Base-by-base conservation (phyloP, 2,797 vertebrate species). In the Pseudomugil tenellus region DNA sequence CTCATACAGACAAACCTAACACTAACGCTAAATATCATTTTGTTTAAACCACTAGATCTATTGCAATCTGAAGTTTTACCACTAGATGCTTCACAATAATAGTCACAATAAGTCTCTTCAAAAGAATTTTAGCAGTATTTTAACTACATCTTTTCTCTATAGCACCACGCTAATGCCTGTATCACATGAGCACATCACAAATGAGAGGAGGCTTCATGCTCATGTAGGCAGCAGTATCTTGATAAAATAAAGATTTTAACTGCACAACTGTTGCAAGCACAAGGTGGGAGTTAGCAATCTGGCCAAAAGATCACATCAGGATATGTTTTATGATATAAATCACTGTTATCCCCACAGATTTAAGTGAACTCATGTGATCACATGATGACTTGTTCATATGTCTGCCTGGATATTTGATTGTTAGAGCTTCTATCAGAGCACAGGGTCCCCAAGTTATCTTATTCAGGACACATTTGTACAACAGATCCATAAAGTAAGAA, bases 301-400 rank as follows among this genome's bases (percentile, higher is more conserved):
- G 46, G 46, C 21, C 46, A 48, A 48, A 5, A 23, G 46, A 48
- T 48, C 46, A 48, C 21, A 48, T 48, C 46, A 48, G 46, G 46
- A 48, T 48, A 21, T 11, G 23, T 21, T 48, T 48, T 21, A 48
- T 48, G 46, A 48, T 48, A 21, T 48, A 4, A 48, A 48, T 48
- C 46, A 11, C 46, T 12, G 5, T 48, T 48, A 10, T 21, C 46
- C 46, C 46, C 46, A 48, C 46, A 48, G 46, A 48, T 48, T 48
- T 48, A 3, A 5, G n/a, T 23, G 21, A 23, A 48, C n/a, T 48
- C 39, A 17, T 41, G 39, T 19, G 39, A 43, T 43, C n/a, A 48
- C 46, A 48, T 48, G 46, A 48, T 48, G 46, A 48, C n/a, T 48
- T 48, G 46, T 23, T 48, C 46, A 48, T 23, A 48, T 48, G 46